A percentile compares a stretch with the other conserved stretches of the same genome.
phyloP scores from a whole-genome alignment of 2,113 vertebrate species.

The Marmota flaviventris region DNA sequence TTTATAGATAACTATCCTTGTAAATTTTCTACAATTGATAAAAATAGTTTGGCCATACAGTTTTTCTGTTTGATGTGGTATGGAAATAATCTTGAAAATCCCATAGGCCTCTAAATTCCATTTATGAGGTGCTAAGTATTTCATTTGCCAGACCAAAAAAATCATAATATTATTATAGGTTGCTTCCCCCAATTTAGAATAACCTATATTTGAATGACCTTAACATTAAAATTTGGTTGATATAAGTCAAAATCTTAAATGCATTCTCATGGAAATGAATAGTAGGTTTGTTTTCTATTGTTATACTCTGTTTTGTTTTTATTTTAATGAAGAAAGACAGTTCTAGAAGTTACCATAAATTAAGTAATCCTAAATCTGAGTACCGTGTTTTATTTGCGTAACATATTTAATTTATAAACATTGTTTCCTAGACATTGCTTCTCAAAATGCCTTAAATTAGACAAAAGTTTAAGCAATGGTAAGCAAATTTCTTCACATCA shows the following conservation, averaged over 20 bases:
- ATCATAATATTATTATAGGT: neutral
- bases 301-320: neutral
- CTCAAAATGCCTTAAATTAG: slow-evolving; percentile 21
- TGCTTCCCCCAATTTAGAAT: slow-evolving; percentile 42
- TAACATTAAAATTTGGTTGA: neutral
- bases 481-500: slow-evolving; percentile 23
- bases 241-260: slow-evolving; percentile 42
- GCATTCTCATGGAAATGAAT: neutral
- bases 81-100: neutral
- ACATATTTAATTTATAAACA: neutral
- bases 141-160: neutral
- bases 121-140: neutral
- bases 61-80: neutral
- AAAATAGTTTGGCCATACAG: neutral
- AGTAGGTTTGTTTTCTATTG: neutral
- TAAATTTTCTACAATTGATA: slow-evolving; percentile 1
- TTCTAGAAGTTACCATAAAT: neutral
- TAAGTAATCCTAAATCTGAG: slow-evolving; percentile 13
- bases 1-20: neutral
- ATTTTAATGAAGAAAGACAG: neutral
- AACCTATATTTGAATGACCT: neutral
- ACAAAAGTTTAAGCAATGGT: neutral
- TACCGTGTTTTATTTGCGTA: neutral
- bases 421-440: neutral
- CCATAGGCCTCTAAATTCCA: neutral